phyloP scores from a whole-genome alignment of 2,797 vertebrate genomes.

The Saguinus oedipus region DNA sequence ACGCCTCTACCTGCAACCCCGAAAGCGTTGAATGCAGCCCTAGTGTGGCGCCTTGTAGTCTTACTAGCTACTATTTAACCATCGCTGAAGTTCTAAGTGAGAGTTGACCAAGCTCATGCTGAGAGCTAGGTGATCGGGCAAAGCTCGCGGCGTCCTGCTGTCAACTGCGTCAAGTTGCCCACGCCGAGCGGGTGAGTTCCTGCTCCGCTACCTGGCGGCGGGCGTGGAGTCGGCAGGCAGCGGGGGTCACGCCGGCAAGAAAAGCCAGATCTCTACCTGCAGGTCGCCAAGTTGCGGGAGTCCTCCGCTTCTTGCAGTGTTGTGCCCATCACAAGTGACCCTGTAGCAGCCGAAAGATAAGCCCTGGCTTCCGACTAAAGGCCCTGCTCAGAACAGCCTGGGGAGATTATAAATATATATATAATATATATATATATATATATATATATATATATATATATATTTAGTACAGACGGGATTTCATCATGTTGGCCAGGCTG shows the following conservation, averaged over 20 bases:
- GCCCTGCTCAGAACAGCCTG: background rate
- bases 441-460: no score
- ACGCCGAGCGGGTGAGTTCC: background rate
- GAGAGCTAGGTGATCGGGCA: background rate
- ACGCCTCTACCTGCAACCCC: rapidly evolving
- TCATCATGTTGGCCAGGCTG: no score
- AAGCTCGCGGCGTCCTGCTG: background rate
- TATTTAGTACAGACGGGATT: no score
- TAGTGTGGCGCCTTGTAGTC: rapidly evolving
- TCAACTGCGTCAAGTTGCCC: slow-evolving; percentile 76
- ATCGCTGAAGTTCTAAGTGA: background rate
- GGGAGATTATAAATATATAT: no score
- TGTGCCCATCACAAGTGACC: background rate
- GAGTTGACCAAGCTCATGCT: background rate
- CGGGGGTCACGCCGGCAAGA: slow-evolving; percentile 80
- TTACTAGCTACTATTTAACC: rapidly evolving
- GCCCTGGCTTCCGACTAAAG: background rate
- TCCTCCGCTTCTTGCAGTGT: slow-evolving; percentile 68
- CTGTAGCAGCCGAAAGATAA: rapidly evolving
- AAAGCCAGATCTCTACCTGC: slow-evolving; percentile 86
- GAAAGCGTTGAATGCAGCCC: rapidly evolving
- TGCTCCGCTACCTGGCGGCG: background rate
- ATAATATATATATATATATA: no score
- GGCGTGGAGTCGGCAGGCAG: background rate
- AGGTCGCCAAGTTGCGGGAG: slow-evolving; percentile 86